These are phyloP conservation scores for Nymphalis urticae DNA, from an alignment of 2,888 invertebrate genomes.

Conservation along the genomic window DNA sequence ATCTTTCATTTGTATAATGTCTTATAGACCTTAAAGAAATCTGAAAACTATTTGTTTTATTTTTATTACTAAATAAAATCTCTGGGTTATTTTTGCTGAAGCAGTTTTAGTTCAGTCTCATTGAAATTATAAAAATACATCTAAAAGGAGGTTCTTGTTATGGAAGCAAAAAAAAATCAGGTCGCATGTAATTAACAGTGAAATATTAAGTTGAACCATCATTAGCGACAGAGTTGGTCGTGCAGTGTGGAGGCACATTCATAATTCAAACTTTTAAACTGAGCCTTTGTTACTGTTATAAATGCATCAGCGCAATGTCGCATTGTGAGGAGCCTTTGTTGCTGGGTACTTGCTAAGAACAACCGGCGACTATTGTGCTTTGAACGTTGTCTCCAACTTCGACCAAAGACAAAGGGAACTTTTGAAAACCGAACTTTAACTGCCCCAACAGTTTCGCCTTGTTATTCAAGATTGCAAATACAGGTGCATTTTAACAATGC, in stretches of 20 bases:
- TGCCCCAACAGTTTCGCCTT: constrained; percentile 17
- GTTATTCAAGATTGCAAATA: constrained; percentile 18
- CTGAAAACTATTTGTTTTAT: too few species aligned
- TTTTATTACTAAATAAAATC: not conserved
- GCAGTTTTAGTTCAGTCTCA: not conserved
- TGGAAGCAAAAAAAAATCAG: constrained; percentile 17
- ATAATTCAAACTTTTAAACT: constrained; percentile 30
- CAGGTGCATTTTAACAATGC: constrained; percentile 19
- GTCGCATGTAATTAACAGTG: constrained; percentile 32
- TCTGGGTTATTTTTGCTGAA: not conserved
- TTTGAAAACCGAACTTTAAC: constrained; percentile 24
- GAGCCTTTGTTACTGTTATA: constrained; percentile 13
- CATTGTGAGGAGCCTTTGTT: constrained; percentile 23
- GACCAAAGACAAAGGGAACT: constrained; percentile 25
- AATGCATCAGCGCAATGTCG: constrained; percentile 21
- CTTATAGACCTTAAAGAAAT: not conserved
- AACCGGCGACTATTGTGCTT: constrained; percentile 25
- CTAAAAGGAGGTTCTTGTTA: constrained; percentile 24
- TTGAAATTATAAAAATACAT: constrained; percentile 14
- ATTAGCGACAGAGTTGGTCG: constrained; percentile 21
- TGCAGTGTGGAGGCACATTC: constrained; percentile 17
- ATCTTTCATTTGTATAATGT: too few species aligned
- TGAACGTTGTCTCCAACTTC: constrained; percentile 25
- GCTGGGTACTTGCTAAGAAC: constrained; percentile 23
- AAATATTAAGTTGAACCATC: constrained; percentile 24